phyloP scores from a whole-genome alignment of 2,797 vertebrate genomes.

The Anisognathus igniventris region DNA sequence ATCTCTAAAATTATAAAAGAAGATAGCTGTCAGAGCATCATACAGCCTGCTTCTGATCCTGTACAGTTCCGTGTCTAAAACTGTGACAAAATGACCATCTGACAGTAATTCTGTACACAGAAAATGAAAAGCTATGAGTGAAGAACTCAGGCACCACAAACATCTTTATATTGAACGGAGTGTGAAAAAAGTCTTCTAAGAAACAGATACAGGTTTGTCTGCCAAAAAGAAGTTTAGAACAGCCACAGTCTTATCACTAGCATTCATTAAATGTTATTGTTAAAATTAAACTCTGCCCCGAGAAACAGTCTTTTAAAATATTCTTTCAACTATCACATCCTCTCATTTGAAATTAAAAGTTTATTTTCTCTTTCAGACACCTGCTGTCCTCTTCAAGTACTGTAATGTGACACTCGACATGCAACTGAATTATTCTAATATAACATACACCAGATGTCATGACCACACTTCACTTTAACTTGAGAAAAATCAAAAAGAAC shows the following conservation, averaged over 20 bases:
- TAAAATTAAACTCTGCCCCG: slow-evolving; percentile 31
- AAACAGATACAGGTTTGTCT: slow-evolving; percentile 13
- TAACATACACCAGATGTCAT: slow-evolving; percentile 64
- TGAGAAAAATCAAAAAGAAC: slow-evolving; percentile 64
- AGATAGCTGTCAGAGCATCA: slow-evolving; percentile 6
- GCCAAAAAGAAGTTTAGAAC: slow-evolving; percentile 17
- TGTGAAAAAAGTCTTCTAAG: slow-evolving; percentile 48
- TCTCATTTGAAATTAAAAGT: slow-evolving; percentile 69
- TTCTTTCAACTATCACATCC: slow-evolving; percentile 20
- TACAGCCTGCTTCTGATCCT: slow-evolving; percentile 2
- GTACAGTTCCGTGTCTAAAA: neutral
- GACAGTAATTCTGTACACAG: slow-evolving; percentile 8
- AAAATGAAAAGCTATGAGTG: slow-evolving; percentile 17
- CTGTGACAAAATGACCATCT: slow-evolving; percentile 50
- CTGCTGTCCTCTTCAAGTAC: slow-evolving; percentile 65
- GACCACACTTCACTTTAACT: slow-evolving; percentile 56
- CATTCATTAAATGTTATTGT: slow-evolving; percentile 33
- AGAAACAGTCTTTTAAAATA: slow-evolving; percentile 32
- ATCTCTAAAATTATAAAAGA: neutral
- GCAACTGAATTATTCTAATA: slow-evolving; percentile 62
- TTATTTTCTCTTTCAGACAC: slow-evolving; percentile 65
- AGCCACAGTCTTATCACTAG: neutral
- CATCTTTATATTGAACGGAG: neutral
- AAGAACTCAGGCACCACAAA: slow-evolving; percentile 1
- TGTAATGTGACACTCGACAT: slow-evolving; percentile 56